phyloP scores from a whole-genome alignment of 2,113 vertebrate species.

The Elanus axillaris region DNA sequence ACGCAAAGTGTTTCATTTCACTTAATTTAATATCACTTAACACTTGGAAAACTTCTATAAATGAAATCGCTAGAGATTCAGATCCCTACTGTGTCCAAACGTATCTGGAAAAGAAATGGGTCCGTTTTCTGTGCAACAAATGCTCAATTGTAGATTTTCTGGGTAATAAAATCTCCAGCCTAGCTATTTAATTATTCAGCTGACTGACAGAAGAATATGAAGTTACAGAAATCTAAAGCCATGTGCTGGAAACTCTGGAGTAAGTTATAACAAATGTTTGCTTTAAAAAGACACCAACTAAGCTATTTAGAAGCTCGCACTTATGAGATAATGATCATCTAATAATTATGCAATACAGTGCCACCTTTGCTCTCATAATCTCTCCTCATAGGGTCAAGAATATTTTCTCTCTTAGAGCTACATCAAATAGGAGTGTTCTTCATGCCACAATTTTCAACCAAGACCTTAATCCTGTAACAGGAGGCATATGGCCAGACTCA shows the following conservation, averaged over 20 bases:
- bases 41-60: conserved; percentile 52
- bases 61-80: conserved; percentile 12
- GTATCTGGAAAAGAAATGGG: conserved; percentile 5
- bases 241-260: conserved; percentile 13
- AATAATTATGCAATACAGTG: conserved; percentile 20
- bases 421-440: background rate
- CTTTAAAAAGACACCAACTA: conserved; percentile 37
- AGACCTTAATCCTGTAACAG: background rate
- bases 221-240: conserved; percentile 7
- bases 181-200: conserved; percentile 68
- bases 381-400: background rate
- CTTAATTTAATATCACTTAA: conserved; percentile 63
- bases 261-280: conserved; percentile 46
- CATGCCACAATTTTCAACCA: background rate
- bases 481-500: background rate
- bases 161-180: conserved; percentile 48
- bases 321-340: background rate
- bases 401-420: background rate
- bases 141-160: conserved; percentile 45
- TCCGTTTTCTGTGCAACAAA: conserved; percentile 52
- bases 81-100: conserved; percentile 35
- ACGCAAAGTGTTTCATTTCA: conserved; percentile 48
- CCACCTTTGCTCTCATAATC: background rate
- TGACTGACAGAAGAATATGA: conserved; percentile 52
- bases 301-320: background rate